These are phyloP conservation scores for Brachionus calyciflorus DNA, from an alignment of 1,140 invertebrate genomes.

Conservation along the genomic window DNA sequence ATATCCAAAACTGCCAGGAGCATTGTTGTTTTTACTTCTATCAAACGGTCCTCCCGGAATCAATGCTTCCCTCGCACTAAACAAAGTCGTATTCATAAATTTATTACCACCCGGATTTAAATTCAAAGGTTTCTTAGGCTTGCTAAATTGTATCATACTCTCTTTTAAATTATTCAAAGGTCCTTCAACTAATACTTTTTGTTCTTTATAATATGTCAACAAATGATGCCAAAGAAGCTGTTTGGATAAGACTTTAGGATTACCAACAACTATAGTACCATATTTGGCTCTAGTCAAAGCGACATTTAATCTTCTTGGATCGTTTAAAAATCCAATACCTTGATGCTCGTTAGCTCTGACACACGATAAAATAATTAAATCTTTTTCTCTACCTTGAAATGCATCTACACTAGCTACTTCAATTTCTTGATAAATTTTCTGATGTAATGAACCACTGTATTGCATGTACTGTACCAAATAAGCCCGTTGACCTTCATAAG, in stretches of 20 bases:
- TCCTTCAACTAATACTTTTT: slow-evolving; percentile 94
- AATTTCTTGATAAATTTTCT: slow-evolving; percentile 95
- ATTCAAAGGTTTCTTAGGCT: slow-evolving; percentile 31
- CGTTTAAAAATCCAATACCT: slow-evolving; percentile 90
- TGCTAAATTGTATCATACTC: slow-evolving; percentile 44
- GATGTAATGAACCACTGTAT: slow-evolving; percentile 91
- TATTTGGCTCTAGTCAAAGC: slow-evolving; percentile 88
- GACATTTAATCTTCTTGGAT: slow-evolving; percentile 93
- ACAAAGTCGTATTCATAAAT: slow-evolving; percentile 19
- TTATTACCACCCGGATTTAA: background rate
- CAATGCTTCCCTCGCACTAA: slow-evolving; percentile 33
- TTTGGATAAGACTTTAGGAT: slow-evolving; percentile 95
- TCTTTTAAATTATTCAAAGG: slow-evolving; percentile 95
- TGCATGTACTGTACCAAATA: slow-evolving; percentile 98
- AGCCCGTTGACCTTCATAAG: slow-evolving; percentile 96
- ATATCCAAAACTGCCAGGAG: background rate
- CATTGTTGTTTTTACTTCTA: background rate
- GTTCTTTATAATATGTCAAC: slow-evolving; percentile 94
- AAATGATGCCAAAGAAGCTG: slow-evolving; percentile 98
- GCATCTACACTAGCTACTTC: slow-evolving; percentile 99
- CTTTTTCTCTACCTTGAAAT: slow-evolving; percentile 91
- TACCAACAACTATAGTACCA: slow-evolving; percentile 97
- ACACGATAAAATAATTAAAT: slow-evolving; percentile 87
- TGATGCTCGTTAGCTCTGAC: slow-evolving; percentile 86
- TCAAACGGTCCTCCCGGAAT: slow-evolving; percentile 30